Evolutionary conservation across 2,888 invertebrate genomes (phyloP), one percentile per base, ranked within the genome.

Genomic region (Megaustenia siamemsis): DNA sequence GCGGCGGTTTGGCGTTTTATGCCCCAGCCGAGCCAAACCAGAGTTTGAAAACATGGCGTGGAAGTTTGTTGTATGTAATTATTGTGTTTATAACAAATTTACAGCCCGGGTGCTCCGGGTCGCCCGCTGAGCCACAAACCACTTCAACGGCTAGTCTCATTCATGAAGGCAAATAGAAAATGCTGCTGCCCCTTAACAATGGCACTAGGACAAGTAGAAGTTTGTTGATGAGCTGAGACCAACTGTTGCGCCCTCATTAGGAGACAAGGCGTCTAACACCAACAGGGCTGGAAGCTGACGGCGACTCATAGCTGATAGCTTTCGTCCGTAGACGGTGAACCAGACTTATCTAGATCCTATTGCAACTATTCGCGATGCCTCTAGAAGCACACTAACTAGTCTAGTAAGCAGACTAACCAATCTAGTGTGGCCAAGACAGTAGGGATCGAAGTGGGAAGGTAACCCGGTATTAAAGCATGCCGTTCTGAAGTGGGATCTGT

Each of bases 1-100:
- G 12, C 21, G 45, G 3, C 6, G 3, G n/a, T 45, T 73, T 45
- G 28, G 45, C 43, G 10, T n/a, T 49, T 15, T 73, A 28, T 73
- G 73, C 49, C 24, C 10, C 28, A 45, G 5, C 3, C 6, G 15
- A n/a, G 28, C 43, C 21, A 73, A 6, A n/a, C 49, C 24, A 10
- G 24, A 56, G 56, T 18, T 24, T 18, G n/a, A n/a, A 24, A 56
- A n/a, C 56, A 35, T 15, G 8, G 10, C 45, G 56, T 53, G 56
- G 32, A 38, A 24, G 12, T 56, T 56, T 56, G 56, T 56, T 56
- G 76, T 49, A 28, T 3, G 35, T 56, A 76, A 76, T 76, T 56
- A 76, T 38, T 38, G 76, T 76, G 21, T 56, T 76, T 76, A 35
- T 24, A 38, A 60, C 28, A 24, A 32, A 56, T 76, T 76, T 76